Base-by-base conservation (phyloP, 2,797 vertebrate species). In the Pagetopsis macropterus region DNA sequence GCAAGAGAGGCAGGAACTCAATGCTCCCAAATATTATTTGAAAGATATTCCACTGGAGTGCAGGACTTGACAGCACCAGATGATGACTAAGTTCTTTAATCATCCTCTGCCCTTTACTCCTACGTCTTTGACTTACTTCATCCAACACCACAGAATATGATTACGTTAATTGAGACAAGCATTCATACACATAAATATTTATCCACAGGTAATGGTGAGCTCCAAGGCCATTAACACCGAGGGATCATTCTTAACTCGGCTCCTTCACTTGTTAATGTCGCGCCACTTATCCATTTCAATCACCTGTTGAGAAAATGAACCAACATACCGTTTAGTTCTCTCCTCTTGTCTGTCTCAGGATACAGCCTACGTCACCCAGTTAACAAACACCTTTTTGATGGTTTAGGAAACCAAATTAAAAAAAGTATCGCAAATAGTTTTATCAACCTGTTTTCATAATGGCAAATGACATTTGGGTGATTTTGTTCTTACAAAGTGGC, bases 181-280 rank as follows among this genome's bases (percentile, higher is more conserved):
- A 60, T 44, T 62, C 6, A n/a, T 66, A 37, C 0, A 19, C 31
- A 57, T 75, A 70, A 70, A 21, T 43, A 73, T 68, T 76, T 40
- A 59, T 74, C 19, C 10, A 15, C 23, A 41, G 16, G 45, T 59
- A 31, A 60, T 15, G 60, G 41, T 9, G 11, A 72, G 51, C 58
- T 65, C 43, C 44, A 73, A 57, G 46, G 74, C 31, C 70, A 40
- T 73, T 65, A 72, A 23, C 33, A 51, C 48, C 1, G 1, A 63
- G n/a, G 65, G 64, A 62, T 37, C 43, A 63, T 73, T 70, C 48
- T 70, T 70, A 56, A 58, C 33, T 57, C 21, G 0, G 60, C 33
- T 46, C 21, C 37, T 45, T 57, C 27, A 11, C 48, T 51, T 60
- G 17, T 77, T 77, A 69, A 68, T 83, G 50, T 72, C 21, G 23